A percentile compares a stretch with the other conserved stretches of the same genome.
These are phyloP conservation scores for Ambastaia sidthimunki DNA, from an alignment of 2,797 vertebrate species.

Conservation along the genomic window DNA sequence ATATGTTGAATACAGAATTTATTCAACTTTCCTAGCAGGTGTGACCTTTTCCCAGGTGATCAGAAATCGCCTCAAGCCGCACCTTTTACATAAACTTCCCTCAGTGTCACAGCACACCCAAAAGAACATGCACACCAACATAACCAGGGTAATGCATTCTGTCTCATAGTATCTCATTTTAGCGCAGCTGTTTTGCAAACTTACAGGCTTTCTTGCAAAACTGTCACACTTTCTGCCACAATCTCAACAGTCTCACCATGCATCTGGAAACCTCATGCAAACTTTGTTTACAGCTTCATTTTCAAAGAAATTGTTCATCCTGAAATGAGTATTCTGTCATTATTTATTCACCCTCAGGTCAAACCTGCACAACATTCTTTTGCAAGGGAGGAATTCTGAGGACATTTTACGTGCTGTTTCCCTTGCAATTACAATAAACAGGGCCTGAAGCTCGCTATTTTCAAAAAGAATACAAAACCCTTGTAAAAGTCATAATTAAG, in stretches of 20 bases:
- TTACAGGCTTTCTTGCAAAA: slow-evolving; percentile 1
- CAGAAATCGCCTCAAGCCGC: slow-evolving; percentile 10
- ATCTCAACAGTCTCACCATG: background rate
- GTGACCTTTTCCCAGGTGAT: slow-evolving; percentile 44
- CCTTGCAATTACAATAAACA: background rate
- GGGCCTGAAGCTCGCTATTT: background rate
- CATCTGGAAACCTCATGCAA: background rate
- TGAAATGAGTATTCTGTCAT: background rate
- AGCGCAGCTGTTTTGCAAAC: background rate
- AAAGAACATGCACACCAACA: background rate
- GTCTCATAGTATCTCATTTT: background rate
- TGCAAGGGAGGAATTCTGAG: too few species aligned
- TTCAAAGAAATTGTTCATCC: background rate
- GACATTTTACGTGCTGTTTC: too few species aligned
- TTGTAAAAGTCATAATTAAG: background rate
- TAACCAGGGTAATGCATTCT: background rate
- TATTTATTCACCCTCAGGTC: background rate
- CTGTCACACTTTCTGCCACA: slow-evolving; percentile 19
- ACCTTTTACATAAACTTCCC: slow-evolving; percentile 5
- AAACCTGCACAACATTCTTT: background rate
- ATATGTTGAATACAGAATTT: too few species aligned
- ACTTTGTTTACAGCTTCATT: background rate
- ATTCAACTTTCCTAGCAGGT: slow-evolving; percentile 36
- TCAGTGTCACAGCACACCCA: background rate
- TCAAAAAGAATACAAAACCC: too few species aligned